A percentile compares a stretch with the other conserved stretches of the same genome.
Conservation (phyloP, 2,888 invertebrate species). For the Mechanitis mazaeus region DNA sequence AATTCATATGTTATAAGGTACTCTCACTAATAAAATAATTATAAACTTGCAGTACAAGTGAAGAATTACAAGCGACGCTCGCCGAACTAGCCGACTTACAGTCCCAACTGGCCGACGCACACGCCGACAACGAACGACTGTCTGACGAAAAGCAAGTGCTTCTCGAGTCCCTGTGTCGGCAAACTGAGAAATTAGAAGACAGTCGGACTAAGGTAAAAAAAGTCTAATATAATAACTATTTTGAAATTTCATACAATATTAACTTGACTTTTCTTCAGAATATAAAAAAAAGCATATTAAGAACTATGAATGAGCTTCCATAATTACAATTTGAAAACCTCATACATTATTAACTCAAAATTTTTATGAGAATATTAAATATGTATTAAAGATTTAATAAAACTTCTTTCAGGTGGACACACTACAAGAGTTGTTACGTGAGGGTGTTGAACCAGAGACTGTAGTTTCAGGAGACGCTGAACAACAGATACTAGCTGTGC, state of each 20-base stretch:
- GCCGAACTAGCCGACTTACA: slow-evolving; percentile 95
- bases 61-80: slow-evolving; percentile 94
- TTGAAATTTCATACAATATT: no score
- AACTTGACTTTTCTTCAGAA: no score
- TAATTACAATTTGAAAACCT: no score
- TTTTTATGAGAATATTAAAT: no score
- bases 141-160: slow-evolving; percentile 93
- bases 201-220: slow-evolving; percentile 80
- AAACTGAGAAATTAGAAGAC: slow-evolving; percentile 94
- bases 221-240: no score
- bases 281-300: no score
- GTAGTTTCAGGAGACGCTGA: slow-evolving; percentile 84
- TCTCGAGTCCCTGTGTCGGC: slow-evolving; percentile 92
- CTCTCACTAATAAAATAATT: background rate
- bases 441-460: slow-evolving; percentile 80
- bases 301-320: background rate
- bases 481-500: slow-evolving; percentile 87
- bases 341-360: no score
- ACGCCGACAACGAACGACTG: slow-evolving; percentile 90
- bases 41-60: slow-evolving; percentile 83
- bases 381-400: background rate
- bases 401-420: slow-evolving; percentile 81
- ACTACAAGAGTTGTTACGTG: slow-evolving; percentile 85
- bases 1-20: no score
- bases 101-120: slow-evolving; percentile 89